Base-by-base conservation (phyloP, 2,113 vertebrate species). In the Festucalex cinctus region DNA sequence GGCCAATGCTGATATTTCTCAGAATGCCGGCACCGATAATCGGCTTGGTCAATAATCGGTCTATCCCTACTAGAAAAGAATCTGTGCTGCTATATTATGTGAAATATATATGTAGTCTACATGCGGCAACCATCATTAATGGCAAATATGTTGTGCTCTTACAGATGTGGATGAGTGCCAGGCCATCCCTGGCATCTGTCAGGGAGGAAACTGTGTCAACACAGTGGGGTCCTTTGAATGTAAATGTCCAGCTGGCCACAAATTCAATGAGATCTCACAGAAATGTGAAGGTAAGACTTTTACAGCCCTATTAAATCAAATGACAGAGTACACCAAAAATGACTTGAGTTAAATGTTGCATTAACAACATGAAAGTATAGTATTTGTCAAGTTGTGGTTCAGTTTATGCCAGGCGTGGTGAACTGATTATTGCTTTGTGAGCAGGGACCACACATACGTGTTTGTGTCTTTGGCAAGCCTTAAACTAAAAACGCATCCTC, bases 131-230 rank as follows among this genome's bases (percentile, higher is more conserved):
- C 41, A 51, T 63, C 71, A 68, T 71, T 73, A 61, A 78, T 20
- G 39, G 17, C 43, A 43, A 65, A 41, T 66, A 13, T 90, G 75
- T 87, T 82, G 83, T 89, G 81, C 83, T 79, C 90, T 70, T 88
- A 74, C 86, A 99, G 97, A 99, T 91, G 97, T 99, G 93, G 97
- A 99, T 63, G 97, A 99, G 90, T 99, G 97, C 93, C 96, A 99
- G 90, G 97, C 96, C 83, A 98, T 99, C 90, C 97, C 97, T 84
- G 97, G 96, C 73, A 93, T 98, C 88, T 99, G 97, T 92, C 94
- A 97, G 79, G 97, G 97, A 78, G 97, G 97, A 92, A 96, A 95
- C 92, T 99, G 97, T 83, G 94, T 98, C 92, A 99, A 99, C 92
- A 99, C 97, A 51, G 96, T 99, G 77, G 97, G 97, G 84, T 98